These are phyloP conservation scores for Hofmannophila pseudospretella DNA, from an alignment of 2,888 invertebrate genomes.

Conservation along the genomic window DNA sequence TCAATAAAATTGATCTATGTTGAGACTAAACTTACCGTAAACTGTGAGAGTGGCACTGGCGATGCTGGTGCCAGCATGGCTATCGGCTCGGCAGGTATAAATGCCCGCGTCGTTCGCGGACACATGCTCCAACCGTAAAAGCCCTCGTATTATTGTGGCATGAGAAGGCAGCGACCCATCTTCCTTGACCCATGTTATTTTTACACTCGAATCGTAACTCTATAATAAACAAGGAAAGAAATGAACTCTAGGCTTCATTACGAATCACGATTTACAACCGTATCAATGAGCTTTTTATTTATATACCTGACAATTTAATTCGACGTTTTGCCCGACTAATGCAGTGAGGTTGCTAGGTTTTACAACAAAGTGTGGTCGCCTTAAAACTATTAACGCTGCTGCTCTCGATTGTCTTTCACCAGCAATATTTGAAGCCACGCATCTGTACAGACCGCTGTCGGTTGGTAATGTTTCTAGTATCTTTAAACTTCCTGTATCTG, in stretches of 20 bases:
- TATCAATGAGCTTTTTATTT: slow-evolving; percentile 1
- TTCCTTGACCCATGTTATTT: slow-evolving; percentile 72
- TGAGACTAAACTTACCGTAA: slow-evolving; percentile 85
- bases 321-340: slow-evolving; percentile 88
- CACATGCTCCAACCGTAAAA: slow-evolving; percentile 88
- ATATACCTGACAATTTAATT: slow-evolving; percentile 87
- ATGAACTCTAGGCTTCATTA: slow-evolving; percentile 8
- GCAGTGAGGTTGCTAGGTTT: slow-evolving; percentile 92
- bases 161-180: slow-evolving; percentile 61
- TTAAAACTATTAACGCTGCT: slow-evolving; percentile 88
- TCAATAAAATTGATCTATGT: slow-evolving; percentile 59
- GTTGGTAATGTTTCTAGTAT: slow-evolving; percentile 92
- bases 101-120: slow-evolving; percentile 91
- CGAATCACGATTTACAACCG: slow-evolving; percentile 7
- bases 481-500: slow-evolving; percentile 93
- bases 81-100: slow-evolving; percentile 94
- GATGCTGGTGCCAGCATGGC: slow-evolving; percentile 91
- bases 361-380: slow-evolving; percentile 92
- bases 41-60: slow-evolving; percentile 93
- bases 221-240: slow-evolving; percentile 33
- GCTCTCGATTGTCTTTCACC: slow-evolving; percentile 90
- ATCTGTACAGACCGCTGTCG: slow-evolving; percentile 94
- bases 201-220: slow-evolving; percentile 66
- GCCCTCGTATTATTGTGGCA: slow-evolving; percentile 60
- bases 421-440: slow-evolving; percentile 94